Evolutionary conservation across 1,140 invertebrate species (phyloP), one percentile per base, ranked within the genome.

Genomic region (Drosophila carrolli): DNA sequence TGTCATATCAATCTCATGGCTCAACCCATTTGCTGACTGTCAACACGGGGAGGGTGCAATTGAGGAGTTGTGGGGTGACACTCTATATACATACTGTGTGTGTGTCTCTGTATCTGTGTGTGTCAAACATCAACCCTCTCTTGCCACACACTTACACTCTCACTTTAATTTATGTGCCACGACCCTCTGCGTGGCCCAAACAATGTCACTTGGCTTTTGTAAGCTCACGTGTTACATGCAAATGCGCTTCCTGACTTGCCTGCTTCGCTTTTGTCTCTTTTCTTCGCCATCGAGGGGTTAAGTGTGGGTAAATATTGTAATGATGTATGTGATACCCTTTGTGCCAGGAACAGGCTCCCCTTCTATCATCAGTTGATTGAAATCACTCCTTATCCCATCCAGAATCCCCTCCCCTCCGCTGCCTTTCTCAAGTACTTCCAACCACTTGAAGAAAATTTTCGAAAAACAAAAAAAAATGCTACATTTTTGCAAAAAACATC

Each of bases 91-190:
- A 47, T 32, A 61, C 44, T 23, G 4, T 37, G 29, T 53, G 10
- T 78, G 56, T 61, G 50, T 35, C 27, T 23, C 4, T 41, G 27
- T 53, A 8, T 77, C 51, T 60, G 50, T 71, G 67, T 75, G 66
- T 63, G 67, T 16, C 79, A 74, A 81, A 81, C 67, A 77, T 63
- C 81, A 85, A 84, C 83, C 83, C 78, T 59, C 82, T 67, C 50
- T 44, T 59, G 57, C 61, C 57, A 82, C 66, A 76, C 75, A 88
- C 75, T 88, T 86, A 71, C 83, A 86, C 83, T 86, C 83, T 86
- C 83, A 88, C 83, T 86, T 86, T 88, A 86, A 86, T 86, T 88
- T 86, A 81, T 88, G 79, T 86, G 83, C 79, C 83, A 88, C 75
- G 56, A 75, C 72, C 71, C 73, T 75, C 62, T 32, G 29, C 54